Evolutionary conservation across 2,888 invertebrate genomes (phyloP), one percentile per base, ranked within the genome.

Genomic region (Netelia virgata): DNA sequence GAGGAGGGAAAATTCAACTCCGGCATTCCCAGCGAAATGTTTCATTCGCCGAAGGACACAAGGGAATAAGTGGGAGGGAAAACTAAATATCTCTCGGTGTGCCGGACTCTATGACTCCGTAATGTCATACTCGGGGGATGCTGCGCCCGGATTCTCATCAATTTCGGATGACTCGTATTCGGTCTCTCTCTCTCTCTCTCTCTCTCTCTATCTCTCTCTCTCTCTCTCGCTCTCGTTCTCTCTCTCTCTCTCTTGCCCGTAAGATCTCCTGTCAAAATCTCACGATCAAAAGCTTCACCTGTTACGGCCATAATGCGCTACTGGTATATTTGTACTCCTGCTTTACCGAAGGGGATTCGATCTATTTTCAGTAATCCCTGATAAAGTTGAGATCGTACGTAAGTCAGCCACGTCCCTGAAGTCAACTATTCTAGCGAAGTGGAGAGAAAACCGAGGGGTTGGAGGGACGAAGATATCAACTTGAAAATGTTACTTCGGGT

Each of bases 71-170:
- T 55, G 47, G 64, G 55, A 50, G 74, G 69, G 63, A 70, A 66
- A 64, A 77, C 47, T 57, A 70, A 55, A 63, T 72, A 36, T 74
- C 76, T 64, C 68, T 57, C 57, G 69, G 6, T 36, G 73, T 68
- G 66, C 77, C n/a, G 47, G 55, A 69, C 70, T 55, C 57, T 69
- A 73, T 84, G 76, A 81, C 72, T 81, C 68, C 50, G 77, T 84
- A 84, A 84, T 81, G 63, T 74, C 69, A 73, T 76, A 63, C 80
- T 73, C 72, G 50, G 14, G 61, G 77, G 75, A 50, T 57, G 47
- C 28, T 70, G 36, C 63, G 69, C 41, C 63, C 61, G 68, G 77
- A 74, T 73, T 81, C 63, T 76, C 81, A 84, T 84, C 77, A 81
- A 81, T 81, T 77, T 81, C 81, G 50, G 55, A 84, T 76, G 69